Evolutionary conservation across 2,888 invertebrate genomes (phyloP).

Genomic region (Drosophila kambysellisi): DNA sequence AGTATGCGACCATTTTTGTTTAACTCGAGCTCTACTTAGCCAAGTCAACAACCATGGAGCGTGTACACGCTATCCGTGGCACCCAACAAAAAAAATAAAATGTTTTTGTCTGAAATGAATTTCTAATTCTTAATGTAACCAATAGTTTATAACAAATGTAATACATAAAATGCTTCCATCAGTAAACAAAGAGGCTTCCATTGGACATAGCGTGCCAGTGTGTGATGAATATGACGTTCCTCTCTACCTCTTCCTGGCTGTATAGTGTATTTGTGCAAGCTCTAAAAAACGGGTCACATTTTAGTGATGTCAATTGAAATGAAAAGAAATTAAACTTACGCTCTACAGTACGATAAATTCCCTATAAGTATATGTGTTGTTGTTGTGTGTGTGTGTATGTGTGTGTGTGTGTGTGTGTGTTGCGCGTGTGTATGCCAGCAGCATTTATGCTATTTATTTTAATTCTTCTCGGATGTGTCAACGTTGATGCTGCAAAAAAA

Average conservation of each 20-base stretch:
- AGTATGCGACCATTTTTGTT: background rate
- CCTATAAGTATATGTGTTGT: no score
- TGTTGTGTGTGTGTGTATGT: no score
- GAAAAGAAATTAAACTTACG: background rate
- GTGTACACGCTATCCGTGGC: background rate
- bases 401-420: background rate
- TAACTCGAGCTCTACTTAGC: background rate
- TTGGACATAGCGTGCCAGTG: background rate
- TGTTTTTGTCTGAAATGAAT: background rate
- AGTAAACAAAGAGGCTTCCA: background rate
- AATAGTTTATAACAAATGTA: background rate
- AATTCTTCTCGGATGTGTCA: no score
- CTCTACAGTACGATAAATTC: background rate
- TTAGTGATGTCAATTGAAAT: background rate
- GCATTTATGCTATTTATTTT: background rate
- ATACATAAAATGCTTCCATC: no score
- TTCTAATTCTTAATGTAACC: background rate
- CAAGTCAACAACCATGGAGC: background rate
- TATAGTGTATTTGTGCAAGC: background rate
- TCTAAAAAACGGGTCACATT: background rate
- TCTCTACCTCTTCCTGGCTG: background rate
- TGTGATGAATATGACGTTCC: background rate
- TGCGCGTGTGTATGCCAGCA: no score
- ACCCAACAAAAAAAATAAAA: background rate
- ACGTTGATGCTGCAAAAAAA: no score